phyloP scores from a whole-genome alignment of 2,797 vertebrate genomes.

The Eurystomus glaucurus region DNA sequence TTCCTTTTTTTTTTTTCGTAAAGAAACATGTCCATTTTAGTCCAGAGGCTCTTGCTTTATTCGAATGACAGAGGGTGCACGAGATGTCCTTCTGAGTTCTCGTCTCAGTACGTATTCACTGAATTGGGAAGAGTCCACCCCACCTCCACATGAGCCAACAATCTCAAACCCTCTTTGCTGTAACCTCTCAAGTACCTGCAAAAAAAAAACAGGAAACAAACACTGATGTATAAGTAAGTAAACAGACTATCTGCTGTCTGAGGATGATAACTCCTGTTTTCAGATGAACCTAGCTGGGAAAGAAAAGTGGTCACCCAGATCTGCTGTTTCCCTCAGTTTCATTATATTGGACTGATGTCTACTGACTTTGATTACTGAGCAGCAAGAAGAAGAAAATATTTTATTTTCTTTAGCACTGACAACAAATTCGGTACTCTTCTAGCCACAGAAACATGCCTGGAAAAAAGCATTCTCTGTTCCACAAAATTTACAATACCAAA shows the following conservation, averaged over 20 bases:
- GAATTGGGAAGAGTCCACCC: slow-evolving; percentile 98
- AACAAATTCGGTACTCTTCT: not conserved
- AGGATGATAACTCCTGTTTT: not conserved
- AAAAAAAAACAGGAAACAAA: slow-evolving; percentile 16
- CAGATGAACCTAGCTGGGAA: not conserved
- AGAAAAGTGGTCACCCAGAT: not conserved
- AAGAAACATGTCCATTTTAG: slow-evolving; percentile 86
- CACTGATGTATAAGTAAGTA: not conserved
- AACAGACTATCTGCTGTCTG: not conserved
- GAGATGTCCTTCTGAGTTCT: slow-evolving; percentile 95
- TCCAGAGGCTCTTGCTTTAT: slow-evolving; percentile 99
- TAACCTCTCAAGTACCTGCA: slow-evolving; percentile 95
- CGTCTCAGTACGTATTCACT: slow-evolving; percentile 97
- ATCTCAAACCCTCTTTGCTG: slow-evolving; percentile 98
- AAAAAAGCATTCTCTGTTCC: not conserved
- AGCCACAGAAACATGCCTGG: not conserved
- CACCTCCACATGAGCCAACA: slow-evolving; percentile 95
- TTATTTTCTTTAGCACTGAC: not conserved
- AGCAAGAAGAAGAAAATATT: not conserved
- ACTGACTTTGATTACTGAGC: not conserved
- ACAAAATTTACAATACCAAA: not conserved
- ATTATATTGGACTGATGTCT: not conserved
- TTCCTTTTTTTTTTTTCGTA: slow-evolving; percentile 39
- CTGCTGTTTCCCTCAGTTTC: not conserved
- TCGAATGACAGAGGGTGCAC: slow-evolving; percentile 94